phyloP scores from a whole-genome alignment of 2,113 vertebrate genomes.

The Riparia riparia region DNA sequence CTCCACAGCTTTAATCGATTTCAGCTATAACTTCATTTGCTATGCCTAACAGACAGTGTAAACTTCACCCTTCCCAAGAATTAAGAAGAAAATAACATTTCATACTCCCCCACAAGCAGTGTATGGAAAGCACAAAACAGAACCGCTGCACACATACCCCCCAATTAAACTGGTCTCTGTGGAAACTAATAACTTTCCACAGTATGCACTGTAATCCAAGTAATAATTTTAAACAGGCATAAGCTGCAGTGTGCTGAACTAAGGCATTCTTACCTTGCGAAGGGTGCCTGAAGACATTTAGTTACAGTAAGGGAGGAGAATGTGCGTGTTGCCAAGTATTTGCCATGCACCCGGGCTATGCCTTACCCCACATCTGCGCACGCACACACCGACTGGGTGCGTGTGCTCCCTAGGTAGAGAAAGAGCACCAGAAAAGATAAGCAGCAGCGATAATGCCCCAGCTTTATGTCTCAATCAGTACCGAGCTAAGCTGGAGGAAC shows the following conservation, averaged over 20 bases:
- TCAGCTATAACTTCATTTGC: conserved; percentile 48
- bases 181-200: conserved; percentile 68
- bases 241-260: conserved; percentile 57
- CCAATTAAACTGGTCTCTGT: conserved; percentile 61
- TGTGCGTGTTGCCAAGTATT: conserved; percentile 5
- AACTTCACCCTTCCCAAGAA: conserved; percentile 48
- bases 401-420: not conserved
- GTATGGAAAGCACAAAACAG: not conserved
- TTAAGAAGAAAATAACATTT: conserved; percentile 22
- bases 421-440: not conserved
- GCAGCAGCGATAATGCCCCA: not conserved
- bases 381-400: not conserved
- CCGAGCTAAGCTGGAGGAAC: not conserved
- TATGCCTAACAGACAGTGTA: conserved; percentile 31
- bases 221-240: conserved; percentile 55
- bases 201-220: conserved; percentile 59
- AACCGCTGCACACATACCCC: conserved; percentile 28
- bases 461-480: conserved; percentile 25
- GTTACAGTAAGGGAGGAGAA: conserved; percentile 37
- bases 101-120: not conserved
- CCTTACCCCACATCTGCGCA: not conserved
- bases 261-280: conserved; percentile 60
- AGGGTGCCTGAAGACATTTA: conserved; percentile 19
- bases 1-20: conserved; percentile 36
- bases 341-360: not conserved